Evolutionary conservation across 2,113 vertebrate species (phyloP), one percentile per base, ranked within the genome.

Genomic region (Syngnathus scovelli): DNA sequence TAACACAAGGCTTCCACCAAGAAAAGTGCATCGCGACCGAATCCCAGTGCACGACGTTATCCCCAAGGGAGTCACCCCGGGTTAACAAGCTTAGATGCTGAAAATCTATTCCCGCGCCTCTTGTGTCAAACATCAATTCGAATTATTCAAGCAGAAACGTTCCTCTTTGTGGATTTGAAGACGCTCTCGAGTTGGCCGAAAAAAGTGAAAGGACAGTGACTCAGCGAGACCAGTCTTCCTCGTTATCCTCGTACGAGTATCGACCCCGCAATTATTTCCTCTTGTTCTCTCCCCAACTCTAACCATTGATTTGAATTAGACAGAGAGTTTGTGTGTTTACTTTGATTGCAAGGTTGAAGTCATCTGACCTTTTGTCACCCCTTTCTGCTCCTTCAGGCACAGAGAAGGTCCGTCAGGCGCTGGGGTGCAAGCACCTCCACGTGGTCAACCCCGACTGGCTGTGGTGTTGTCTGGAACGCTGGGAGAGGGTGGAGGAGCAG

Each of bases 371-470:
- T 46, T 52, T 61, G 7, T 19, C n/a, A 7, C 12, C 5, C 36
- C 37, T 19, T 1, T 21, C 44, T 43, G 23, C 15, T 73, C 54
- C 23, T 1, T 18, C 76, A 99, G 97, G 97, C 73, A 99, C 97
- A 0, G 96, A 99, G 84, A 99, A 99, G 86, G 96, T 99, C 3
- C 92, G 94, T 1, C 95, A 98, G 83, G 97, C 94, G 1, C 93
- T 93, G 77, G 93, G 91, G 63, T 96, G 91, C 71, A 94, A 92
- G 71, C 91, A 93, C 66, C 92, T 98, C 36, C 87, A 96, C 0
- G 92, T 99, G 63, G 96, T 98, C 70, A 99, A 91, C 77, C 96
- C 96, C 0, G 96, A 98, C 33, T 99, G 97, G 97, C 90, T 99
- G 64, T 99, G 97, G 97, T 94, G 93, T 87, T 98, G 95, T 71